A percentile compares a stretch with the other conserved stretches of the same genome.
Conservation (phyloP, 2,113 vertebrate genomes). For the Megaceryle maxima region DNA sequence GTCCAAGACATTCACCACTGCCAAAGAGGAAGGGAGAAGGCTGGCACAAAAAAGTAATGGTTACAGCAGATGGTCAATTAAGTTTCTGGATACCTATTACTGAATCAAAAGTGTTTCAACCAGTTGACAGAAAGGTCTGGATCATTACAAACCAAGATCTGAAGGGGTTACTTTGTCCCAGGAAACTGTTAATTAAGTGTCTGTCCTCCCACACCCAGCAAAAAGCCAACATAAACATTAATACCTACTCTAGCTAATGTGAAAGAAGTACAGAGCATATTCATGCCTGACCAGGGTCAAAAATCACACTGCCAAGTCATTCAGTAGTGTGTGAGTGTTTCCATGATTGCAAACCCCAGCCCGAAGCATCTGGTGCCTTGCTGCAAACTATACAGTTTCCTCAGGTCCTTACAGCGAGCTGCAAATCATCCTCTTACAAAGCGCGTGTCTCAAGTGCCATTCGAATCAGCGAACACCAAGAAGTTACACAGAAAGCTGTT, state of each 20-base stretch:
- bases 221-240: conserved; percentile 49
- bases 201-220: conserved; percentile 14
- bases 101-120: background rate
- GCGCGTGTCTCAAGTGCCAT: background rate
- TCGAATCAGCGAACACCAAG: background rate
- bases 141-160: background rate
- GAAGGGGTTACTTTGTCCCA: conserved; percentile 16
- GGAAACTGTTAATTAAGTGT: conserved; percentile 36
- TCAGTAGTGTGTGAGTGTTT: background rate
- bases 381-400: background rate
- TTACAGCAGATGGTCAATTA: background rate
- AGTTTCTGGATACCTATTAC: background rate
- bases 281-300: background rate
- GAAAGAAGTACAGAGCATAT: background rate
- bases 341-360: background rate
- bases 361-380: background rate
- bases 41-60: background rate
- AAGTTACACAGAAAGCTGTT: background rate
- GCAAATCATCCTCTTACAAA: background rate
- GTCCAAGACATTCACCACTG: background rate
- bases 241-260: background rate
- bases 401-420: background rate
- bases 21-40: background rate
- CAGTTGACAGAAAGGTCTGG: background rate
- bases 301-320: background rate